phyloP scores from a whole-genome alignment of 2,113 vertebrate species.

The Microtus pennsylvanicus region DNA sequence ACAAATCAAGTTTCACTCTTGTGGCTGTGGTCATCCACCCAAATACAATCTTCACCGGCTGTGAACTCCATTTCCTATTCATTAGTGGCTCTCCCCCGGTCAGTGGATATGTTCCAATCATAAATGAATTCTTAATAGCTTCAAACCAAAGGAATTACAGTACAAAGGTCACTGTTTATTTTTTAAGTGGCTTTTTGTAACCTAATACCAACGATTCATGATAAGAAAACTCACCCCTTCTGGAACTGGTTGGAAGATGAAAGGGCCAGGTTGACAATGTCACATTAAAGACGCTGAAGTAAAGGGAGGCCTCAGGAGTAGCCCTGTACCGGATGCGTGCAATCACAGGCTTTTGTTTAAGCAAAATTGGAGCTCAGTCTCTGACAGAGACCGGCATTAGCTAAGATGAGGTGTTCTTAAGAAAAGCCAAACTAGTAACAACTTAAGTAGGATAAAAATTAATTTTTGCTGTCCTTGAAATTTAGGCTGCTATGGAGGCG shows the following conservation, averaged over 20 bases:
- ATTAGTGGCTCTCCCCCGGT: constrained; percentile 67
- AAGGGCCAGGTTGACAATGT: constrained; percentile 48
- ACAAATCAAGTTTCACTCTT: constrained; percentile 60
- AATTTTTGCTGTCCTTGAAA: neutral
- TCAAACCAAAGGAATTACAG: constrained; percentile 59
- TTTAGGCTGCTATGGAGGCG: neutral
- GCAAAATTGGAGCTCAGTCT: neutral
- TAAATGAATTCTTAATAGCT: constrained; percentile 75
- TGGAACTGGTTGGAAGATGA: constrained; percentile 54
- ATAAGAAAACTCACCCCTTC: constrained; percentile 57
- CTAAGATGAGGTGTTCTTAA: neutral
- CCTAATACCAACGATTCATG: constrained; percentile 60
- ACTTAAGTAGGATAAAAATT: constrained; percentile 11
- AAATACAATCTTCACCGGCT: constrained; percentile 74
- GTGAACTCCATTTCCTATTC: constrained; percentile 59
- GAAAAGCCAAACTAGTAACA: constrained; percentile 3
- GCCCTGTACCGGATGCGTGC: neutral
- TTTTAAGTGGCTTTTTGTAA: constrained; percentile 71
- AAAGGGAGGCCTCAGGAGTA: neutral
- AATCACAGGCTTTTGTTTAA: constrained; percentile 44
- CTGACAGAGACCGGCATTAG: neutral
- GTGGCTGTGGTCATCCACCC: constrained; percentile 60
- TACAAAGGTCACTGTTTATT: constrained; percentile 77
- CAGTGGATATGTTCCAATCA: constrained; percentile 25
- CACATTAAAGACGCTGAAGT: constrained; percentile 34